Base-by-base conservation (phyloP, 2,113 vertebrate genomes). In the Pseudopipra pipra region DNA sequence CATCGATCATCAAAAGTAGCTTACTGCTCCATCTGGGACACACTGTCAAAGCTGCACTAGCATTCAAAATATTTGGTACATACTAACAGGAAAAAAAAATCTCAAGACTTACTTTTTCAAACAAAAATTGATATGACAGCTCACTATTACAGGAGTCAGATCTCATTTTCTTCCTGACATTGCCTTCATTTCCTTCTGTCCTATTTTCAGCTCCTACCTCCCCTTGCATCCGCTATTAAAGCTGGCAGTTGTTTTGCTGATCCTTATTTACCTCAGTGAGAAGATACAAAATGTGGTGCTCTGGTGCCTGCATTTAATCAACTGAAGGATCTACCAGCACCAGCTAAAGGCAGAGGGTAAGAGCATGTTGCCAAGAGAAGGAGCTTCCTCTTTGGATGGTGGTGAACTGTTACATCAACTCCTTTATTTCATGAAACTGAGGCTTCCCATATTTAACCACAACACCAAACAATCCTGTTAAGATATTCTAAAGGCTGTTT, bases 341-440 rank as follows among this genome's bases (percentile, higher is more conserved):
- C 39, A 43, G 44, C 31, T 18, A 2, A 44, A 25, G 51, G 67
- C 39, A 65, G 37, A 37, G 3, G 18, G 14, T 30, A 28, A 66
- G 18, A 30, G 19, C 39, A 39, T 0, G 0, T 1, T 20, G 2
- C 51, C 5, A n/a, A 21, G 46, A 82, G 14, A 24, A 74, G 51
- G 15, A 63, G 18, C 33, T 51, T 41, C 27, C 31, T 19, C 58
- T 27, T 13, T 5, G 6, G 44, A 25, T 30, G 23, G 55, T 6
- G 30, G 28, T 35, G 4, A 85, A 28, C 33, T 13, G 8, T 6
- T 19, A 33, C 0, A 0, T 1, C 11, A 12, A 47, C 39, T 67
- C 28, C 33, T 14, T 43, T 28, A 28, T 7, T 35, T 55, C 16
- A 9, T 18, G 4, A 27, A 62, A 21, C 16, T 21, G 19, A 70